These are phyloP conservation scores for Allolobophora icterica DNA, from an alignment of 2,888 invertebrate species.

Conservation along the genomic window DNA sequence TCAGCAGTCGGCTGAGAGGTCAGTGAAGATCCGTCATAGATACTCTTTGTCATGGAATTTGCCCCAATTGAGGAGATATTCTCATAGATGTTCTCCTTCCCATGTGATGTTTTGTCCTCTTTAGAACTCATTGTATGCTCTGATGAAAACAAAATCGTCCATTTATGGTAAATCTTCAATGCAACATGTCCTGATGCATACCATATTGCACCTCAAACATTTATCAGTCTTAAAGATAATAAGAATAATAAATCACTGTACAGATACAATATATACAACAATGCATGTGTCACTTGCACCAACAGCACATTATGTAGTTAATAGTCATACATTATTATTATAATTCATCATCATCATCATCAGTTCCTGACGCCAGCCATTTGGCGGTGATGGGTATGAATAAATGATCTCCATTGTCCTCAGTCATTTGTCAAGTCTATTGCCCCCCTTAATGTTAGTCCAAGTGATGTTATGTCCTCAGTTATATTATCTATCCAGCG, in stretches of 20 bases:
- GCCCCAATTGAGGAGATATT: constrained; percentile 35
- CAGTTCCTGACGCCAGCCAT: too few species aligned
- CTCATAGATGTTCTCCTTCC: constrained; percentile 34
- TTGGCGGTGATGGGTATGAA: too few species aligned
- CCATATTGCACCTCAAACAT: background rate
- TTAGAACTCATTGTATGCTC: constrained; percentile 19
- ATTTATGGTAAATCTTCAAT: background rate
- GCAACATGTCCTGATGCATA: background rate
- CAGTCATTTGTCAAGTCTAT: too few species aligned
- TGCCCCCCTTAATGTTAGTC: too few species aligned
- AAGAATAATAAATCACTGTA: background rate
- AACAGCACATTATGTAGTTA: background rate
- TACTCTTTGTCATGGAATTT: constrained; percentile 19
- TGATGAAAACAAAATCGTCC: background rate
- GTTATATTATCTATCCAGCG: too few species aligned
- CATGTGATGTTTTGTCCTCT: constrained; percentile 9
- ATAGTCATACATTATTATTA: background rate
- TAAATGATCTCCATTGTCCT: too few species aligned
- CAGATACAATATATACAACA: background rate
- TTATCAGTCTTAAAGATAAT: background rate
- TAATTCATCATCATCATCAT: too few species aligned
- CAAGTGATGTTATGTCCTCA: too few species aligned
- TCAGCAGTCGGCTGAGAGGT: constrained; percentile 23
- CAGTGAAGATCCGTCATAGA: constrained; percentile 21
- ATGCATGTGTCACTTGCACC: background rate